Percentiles rank a stretch among this genome's conserved stretches.
Conservation (phyloP, 2,113 vertebrate species). For the Chloropsis hardwickii region DNA sequence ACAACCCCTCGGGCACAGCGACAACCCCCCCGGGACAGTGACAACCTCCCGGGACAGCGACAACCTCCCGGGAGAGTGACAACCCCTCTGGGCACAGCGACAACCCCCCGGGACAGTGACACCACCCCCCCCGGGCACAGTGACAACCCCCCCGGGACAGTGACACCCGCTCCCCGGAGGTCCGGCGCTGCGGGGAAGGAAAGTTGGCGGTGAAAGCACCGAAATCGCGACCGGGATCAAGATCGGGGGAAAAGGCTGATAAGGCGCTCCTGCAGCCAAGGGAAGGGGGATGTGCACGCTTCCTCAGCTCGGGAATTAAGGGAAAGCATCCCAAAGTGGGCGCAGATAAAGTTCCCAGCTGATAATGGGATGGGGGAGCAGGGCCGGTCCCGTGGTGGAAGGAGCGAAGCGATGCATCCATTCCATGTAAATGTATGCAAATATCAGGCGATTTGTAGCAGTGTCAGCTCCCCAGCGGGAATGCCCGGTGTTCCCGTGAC, state of each 20-base stretch:
- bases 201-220: not conserved
- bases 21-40: not conserved
- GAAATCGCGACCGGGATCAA: not conserved
- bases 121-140: not conserved
- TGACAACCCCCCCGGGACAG: too few species aligned
- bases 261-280: not conserved
- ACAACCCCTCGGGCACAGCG: not conserved
- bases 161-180: not conserved
- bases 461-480: not conserved
- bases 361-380: not conserved
- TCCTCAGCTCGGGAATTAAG: not conserved
- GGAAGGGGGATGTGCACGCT: rapidly evolving
- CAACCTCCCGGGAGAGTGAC: rapidly evolving
- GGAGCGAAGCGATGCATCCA: too few species aligned
- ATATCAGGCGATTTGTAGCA: rapidly evolving
- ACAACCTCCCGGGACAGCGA: too few species aligned
- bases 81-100: not conserved
- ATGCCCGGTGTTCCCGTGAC: not conserved
- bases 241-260: not conserved
- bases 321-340: not conserved
- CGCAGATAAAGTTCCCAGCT: rapidly evolving
- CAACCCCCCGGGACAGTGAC: too few species aligned
- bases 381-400: rapidly evolving
- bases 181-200: not conserved
- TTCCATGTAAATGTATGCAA: not conserved